Evolutionary conservation across 30 jellyfish, hydroid and myxozoan genomes (phyloP), one percentile per base, ranked within the genome.

Genomic region (Phacellophora camtschatica): DNA sequence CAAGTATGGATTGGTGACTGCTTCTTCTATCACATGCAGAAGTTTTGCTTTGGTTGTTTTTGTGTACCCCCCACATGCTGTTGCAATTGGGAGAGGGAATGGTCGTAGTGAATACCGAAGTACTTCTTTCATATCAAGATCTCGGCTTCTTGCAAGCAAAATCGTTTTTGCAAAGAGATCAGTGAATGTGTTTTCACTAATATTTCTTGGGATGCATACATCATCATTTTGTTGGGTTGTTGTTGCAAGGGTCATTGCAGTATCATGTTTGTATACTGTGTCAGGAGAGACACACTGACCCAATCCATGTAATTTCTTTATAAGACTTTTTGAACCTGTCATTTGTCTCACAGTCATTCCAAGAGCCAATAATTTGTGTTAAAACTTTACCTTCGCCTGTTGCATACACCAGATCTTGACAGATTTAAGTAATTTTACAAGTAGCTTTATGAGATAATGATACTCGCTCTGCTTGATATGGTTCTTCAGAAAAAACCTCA

Each of bases 341-440:
- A 63, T 25, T 53, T 80, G 91, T 29, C 91, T 42, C 8, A 80
- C 76, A 1, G 85, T 81, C 91, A 80, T 80, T 2, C 65, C 83
- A 12, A 80, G 71, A n/a, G 95, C 75, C 25, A 71, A 27, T 3
- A 78, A 62, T 42, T 71, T 71, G 85, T 15, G 95, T 84, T 12
- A 51, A 69, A 28, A 11, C 71, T 42, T 57, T 55, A 7, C 90
- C 95, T 46, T 53, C 62, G 16, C 67, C 25, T 18, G 90, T 39
- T 8, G 32, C 90, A 74, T 71, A 84, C 28, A 84, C 73, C 37
- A 84, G 34, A 74, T 84, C 89, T 56, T 84, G 86, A 22, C 69
- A 35, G 51, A 82, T 34, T 37, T 67, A 55, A 37, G 41, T 37
- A 2, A 84, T 62, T 24, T 48, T 66, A 32, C 63, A 39, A 41